Base-by-base conservation (phyloP, 2,888 invertebrate genomes). In the Cephus pulcher region DNA sequence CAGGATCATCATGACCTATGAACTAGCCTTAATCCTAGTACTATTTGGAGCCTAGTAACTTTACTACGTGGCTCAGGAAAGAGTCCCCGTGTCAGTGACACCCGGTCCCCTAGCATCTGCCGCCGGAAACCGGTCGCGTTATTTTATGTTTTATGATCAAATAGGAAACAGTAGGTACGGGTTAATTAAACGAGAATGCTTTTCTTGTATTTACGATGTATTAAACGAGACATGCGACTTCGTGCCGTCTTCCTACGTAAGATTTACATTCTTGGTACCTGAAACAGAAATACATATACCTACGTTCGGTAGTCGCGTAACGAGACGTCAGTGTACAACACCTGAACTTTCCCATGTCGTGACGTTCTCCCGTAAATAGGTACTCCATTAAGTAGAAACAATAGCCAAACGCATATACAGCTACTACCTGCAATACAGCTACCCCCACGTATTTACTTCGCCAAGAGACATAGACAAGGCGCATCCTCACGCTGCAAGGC, bases 121-220 rank as follows among this genome's bases (percentile, higher is more conserved):
- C 83, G 79, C 80, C 85, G 85, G 84, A 85, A 85, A 78, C 76
- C 35, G 77, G 74, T 78, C 77, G 78, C 79, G 80, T 83, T 83
- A 85, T 83, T 77, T 78, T 71, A 73, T 78, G 77, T 80, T 85
- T 84, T 80, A 84, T 79, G 77, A 76, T 81, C 79, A 78, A 78
- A 78, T 78, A 74, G 76, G 70, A 78, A 79, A 75, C 34, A 33
- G 40, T 78, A 78, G 74, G 73, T 73, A 79, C 75, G 80, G 76
- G 82, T 84, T 85, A 87, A 86, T 88, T 86, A 83, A 85, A 84
- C 78, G 81, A 79, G 82, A 84, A 83, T 81, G 80, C 80, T 76
- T 80, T 78, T 78, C 83, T 79, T 56, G 0, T 56, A 80, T 85
- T 86, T 83, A 84, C 77, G 84, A 79, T 74, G 34, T 76, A 74